Evolutionary conservation across 2,888 invertebrate species (phyloP), one percentile per base, ranked within the genome.

Genomic region (Eupithecia vulgata): DNA sequence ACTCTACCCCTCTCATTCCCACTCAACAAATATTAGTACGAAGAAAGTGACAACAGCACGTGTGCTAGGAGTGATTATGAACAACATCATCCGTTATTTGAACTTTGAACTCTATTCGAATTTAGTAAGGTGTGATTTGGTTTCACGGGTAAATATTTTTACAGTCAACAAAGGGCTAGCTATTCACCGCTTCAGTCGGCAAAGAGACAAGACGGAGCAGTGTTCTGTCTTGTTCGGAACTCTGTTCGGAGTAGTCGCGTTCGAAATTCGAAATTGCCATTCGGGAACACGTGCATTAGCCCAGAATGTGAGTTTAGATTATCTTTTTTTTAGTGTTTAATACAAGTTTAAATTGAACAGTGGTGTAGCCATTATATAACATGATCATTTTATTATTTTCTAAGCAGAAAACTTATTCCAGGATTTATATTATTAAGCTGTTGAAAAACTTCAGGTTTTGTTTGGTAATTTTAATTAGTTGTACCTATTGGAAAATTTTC

Each of bases 121-220:
- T 30, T 0, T 0, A 0, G 76, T 88, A 88, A 79, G 83, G 87
- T 82, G 73, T 70, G 81, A 77, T 82, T 86, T 88, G 68, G 78
- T 79, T 81, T 85, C 82, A 71, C 21, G 25, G 45, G 70, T 86
- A 83, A 87, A 87, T 89, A 89, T 88, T 90, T 90, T 89, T 83
- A 82, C 83, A 82, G 84, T 78, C 72, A 70, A 75, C 75, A 84
- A 87, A 87, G 87, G 87, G 88, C 85, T 90, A 21, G 15, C 83
- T 81, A 73, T 79, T 81, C 81, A 71, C 62, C 40, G 80, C 76
- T 82, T 83, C 83, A 85, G 85, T 81, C 80, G 74, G 82, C 83
- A 84, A 84, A 85, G 84, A 84, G 81, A 82, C 82, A 85, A 87
- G 80, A 82, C 82, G 86, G 87, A 88, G 88, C 85, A 82, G 86